Conservation (phyloP, 2,113 vertebrate genomes). For the Panthera leo region DNA sequence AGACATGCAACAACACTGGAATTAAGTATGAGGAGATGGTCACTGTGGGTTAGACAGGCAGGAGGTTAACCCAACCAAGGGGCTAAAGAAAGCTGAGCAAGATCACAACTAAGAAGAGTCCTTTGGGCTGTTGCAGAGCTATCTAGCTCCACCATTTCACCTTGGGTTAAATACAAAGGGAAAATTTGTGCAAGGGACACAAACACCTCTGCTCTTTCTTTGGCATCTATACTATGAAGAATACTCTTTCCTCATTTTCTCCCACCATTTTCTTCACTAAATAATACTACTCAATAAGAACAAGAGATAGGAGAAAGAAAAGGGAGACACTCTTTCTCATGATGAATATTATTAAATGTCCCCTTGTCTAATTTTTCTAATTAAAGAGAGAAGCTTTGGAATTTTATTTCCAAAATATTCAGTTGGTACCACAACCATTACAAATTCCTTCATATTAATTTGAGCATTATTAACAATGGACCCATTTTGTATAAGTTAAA, state of each 20-base stretch:
- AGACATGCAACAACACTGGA: not conserved
- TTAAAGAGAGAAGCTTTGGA: not conserved
- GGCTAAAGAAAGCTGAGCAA: not conserved
- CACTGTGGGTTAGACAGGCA: not conserved
- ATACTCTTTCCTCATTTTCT: not conserved
- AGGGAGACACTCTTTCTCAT: not conserved
- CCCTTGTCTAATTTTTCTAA: not conserved
- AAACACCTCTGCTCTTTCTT: not conserved
- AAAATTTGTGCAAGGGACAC: not conserved
- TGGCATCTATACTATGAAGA: not conserved
- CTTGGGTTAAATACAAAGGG: not conserved
- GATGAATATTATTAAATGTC: conserved; percentile 31
- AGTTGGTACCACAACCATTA: not conserved
- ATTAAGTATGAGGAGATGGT: not conserved
- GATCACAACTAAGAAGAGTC: not conserved
- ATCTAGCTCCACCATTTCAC: not conserved
- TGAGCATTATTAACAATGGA: not conserved
- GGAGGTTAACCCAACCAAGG: not conserved
- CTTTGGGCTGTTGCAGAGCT: not conserved
- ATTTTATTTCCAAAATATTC: conserved; percentile 35
- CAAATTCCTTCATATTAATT: not conserved
- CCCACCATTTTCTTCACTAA: not conserved
- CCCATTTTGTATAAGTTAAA: not conserved
- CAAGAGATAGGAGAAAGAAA: not conserved
- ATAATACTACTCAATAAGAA: not conserved